phyloP scores from a whole-genome alignment of 2,888 invertebrate species.

The Saturnia pavonia region DNA sequence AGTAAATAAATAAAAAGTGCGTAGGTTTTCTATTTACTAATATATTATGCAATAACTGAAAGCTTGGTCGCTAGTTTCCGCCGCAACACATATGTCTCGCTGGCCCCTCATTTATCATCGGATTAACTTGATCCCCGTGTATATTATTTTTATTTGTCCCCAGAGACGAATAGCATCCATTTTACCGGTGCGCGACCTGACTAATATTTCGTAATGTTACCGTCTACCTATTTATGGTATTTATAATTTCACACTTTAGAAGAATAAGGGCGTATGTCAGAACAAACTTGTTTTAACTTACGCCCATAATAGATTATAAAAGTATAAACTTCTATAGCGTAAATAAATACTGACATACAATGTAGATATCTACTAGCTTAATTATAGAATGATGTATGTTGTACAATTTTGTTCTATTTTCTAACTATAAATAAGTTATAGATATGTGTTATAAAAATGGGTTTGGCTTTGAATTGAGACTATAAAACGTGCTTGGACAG shows the following conservation, averaged over 20 bases:
- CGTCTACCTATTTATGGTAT: slow-evolving; percentile 11
- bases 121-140: slow-evolving; percentile 66
- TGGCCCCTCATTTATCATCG: slow-evolving; percentile 63
- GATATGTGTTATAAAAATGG: no score
- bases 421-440: no score
- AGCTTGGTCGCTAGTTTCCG: slow-evolving; percentile 18
- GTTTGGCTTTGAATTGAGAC: no score
- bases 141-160: slow-evolving; percentile 70
- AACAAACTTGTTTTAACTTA: no score
- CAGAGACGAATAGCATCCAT: slow-evolving; percentile 47
- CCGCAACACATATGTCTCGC: slow-evolving; percentile 33
- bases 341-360: no score
- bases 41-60: slow-evolving; percentile 21
- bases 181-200: slow-evolving; percentile 14
- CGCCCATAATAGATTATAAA: no score
- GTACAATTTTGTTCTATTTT: no score
- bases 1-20: neutral
- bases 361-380: no score
- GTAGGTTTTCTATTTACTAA: slow-evolving; percentile 15
- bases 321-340: no score
- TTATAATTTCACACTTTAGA: neutral
- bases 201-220: slow-evolving; percentile 17
- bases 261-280: no score
- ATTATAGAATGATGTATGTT: no score
- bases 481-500: no score